Base-by-base conservation (phyloP, 1,140 invertebrate genomes). In the Brachionus rubens region DNA sequence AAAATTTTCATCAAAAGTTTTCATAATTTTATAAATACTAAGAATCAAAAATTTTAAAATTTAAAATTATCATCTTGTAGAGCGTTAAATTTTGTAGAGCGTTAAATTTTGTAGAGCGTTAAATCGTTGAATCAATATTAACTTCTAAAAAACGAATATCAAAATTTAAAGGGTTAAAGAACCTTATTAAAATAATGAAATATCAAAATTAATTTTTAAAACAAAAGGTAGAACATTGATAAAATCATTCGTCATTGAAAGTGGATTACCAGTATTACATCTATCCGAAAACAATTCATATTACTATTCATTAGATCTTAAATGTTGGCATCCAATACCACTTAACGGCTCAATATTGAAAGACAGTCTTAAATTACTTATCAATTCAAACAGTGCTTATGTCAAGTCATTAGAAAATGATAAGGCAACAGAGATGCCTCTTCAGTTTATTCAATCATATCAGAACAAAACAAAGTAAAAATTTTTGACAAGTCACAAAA, bases 241-340 rank as follows among this genome's bases (percentile, higher is more conserved):
- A 43, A 65, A 65, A n/a, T 65, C 59, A 48, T 72, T 54, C 19
- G 46, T 72, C 6, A 72, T 46, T 30, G 68, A 72, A 48, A 40
- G 30, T 33, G 68, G 68, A 19, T 40, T 28, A 21, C 68, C 68
- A 12, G 46, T 72, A 2, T 19, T 72, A 19, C 68, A 54, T 28
- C 9, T 36, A 24, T 54, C 50, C n/a, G 28, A 36, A 26, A 72
- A 50, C 9, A 48, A 26, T 4, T 72, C 46, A 2, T 72, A 72
- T 54, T 72, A 41, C 40, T 72, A 40, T 40, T 72, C 68, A 16
- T 10, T 72, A 6, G 30, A 72, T 1, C n/a, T 41, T 10, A n/a
- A 30, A 50, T 72, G 68, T 30, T 72, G 68, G 68, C 68, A 72
- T 50, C 30, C 26, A 26, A 48, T 72, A 12, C 68, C 68, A 24